Conservation (phyloP, 30 jellyfish, hydroid and myxozoan genomes). For the Pelagia noctiluca region DNA sequence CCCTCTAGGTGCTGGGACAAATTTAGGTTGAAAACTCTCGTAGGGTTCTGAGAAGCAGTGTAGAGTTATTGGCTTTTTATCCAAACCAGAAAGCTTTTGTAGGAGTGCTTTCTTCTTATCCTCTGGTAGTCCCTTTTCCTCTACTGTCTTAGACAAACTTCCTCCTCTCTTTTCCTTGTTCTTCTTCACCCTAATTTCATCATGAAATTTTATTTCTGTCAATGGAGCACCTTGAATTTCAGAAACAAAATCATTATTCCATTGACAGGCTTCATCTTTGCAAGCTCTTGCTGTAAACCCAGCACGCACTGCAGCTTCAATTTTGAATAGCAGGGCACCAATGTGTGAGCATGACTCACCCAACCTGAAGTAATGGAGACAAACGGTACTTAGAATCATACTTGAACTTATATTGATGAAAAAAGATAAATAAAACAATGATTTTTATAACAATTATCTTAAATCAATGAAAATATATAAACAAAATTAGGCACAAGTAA, state of each 20-base stretch:
- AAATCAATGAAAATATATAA: no score
- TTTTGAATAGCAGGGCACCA: no score
- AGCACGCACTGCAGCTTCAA: no score
- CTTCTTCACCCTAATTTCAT: neutral
- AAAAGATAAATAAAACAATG: no score
- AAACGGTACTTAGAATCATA: neutral
- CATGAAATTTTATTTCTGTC: no score
- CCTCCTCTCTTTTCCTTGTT: neutral
- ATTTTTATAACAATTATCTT: neutral
- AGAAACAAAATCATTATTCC: no score
- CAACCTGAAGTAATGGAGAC: neutral
- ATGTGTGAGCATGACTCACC: no score
- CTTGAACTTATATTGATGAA: neutral
- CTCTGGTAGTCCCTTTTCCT: no score
- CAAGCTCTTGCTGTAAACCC: conserved; percentile 6
- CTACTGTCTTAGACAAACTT: neutral
- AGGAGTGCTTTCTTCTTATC: neutral
- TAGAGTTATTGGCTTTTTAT: neutral
- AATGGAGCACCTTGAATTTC: no score
- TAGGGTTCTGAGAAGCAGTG: neutral
- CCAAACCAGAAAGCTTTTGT: neutral
- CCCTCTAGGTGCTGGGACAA: conserved; percentile 4
- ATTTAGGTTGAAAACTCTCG: neutral
- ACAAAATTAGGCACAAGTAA: neutral
- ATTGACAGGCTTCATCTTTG: conserved; percentile 2